Evolutionary conservation across 2,113 vertebrate genomes (phyloP), one percentile per base, ranked within the genome.

Genomic region (Urocitellus parryii): DNA sequence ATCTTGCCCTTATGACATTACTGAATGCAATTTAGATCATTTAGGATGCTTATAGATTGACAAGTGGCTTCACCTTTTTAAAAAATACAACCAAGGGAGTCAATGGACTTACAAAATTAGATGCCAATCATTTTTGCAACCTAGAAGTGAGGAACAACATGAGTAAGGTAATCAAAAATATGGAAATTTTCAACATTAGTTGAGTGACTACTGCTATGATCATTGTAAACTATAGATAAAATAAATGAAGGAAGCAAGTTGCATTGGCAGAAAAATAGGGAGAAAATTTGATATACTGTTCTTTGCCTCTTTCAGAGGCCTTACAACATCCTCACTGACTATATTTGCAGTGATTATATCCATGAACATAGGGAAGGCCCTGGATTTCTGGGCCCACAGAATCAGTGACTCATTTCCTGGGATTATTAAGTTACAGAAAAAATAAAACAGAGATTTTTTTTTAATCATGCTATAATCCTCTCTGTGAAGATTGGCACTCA

Each of bases 1-100:
- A 91, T 12, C 20, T 39, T 95, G 88, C 65, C 79, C 90, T 98
- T 97, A 94, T 95, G 95, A 97, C 88, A 88, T 94, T 89, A 95
- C 13, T 93, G 67, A 95, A 97, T 82, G 89, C 32, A 92, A 94
- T 48, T 37, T 67, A 80, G 79, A 96, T 93, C 90, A 93, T 88
- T 96, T 93, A 95, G 16, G 72, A 25, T 96, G 70, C 20, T 84
- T 95, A 20, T 32, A 96, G 92, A 91, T 90, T 97, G 92, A 53
- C 78, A 97, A 93, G 37, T 1, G 8, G 51, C 25, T 96, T 80
- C 39, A 14, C 74, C 29, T 95, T 37, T 85, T 96, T n/a, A 48
- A 2, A 42, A 37, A 73, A 4, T 53, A 94, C 16, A 97, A 90
- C 17, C 85, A 32, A 83, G 72, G 29, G 34, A 95, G 16, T n/a